Evolutionary conservation across 2,113 vertebrate species (phyloP), one percentile per base, ranked within the genome.

Genomic region (Morone saxatilis): DNA sequence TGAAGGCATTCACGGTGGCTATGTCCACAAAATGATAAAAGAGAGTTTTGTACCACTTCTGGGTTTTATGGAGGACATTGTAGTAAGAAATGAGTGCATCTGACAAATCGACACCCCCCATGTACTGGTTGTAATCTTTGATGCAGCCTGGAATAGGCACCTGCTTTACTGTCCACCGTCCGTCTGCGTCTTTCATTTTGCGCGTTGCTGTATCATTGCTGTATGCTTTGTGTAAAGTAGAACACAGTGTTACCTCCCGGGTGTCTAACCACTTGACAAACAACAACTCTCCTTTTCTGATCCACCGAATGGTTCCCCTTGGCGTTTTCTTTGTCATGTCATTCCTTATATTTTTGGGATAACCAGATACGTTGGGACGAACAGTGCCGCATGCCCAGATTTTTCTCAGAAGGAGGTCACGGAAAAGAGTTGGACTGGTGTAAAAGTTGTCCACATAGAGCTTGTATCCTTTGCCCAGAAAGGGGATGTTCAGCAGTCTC

Each of bases 381-480:
- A 92, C 11, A 0, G 91, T 93, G 41, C 91, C 91, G 4, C 91
- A 92, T 0, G 88, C 85, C 81, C 82, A 86, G 51, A 92, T 90
- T 68, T 88, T 91, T 10, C 19, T 89, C 72, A 62, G 17, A 0
- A 91, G 79, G 11, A 90, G 89, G 57, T 93, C 83, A 2, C 50
- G 48, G 47, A 92, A 93, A 1, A 93, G 84, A 38, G 59, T 50
- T 0, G 91, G 91, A 50, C 90, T 93, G 6, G 92, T 93, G 88
- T 93, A 94, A 25, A 90, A 92, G 78, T 86, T 91, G 62, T 94
- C 93, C 16, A 91, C 83, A 4, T 91, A 94, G n/a, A 95, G 78
- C 31, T 85, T 89, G 69, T 93, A 94, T 12, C 94, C 92, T 48
- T 75, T 87, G 2, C 93, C 93, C 0, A 95, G 85, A 48, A 87